These are phyloP conservation scores for Colinus virginianus DNA, from an alignment of 2,113 vertebrate species.

Conservation along the genomic window DNA sequence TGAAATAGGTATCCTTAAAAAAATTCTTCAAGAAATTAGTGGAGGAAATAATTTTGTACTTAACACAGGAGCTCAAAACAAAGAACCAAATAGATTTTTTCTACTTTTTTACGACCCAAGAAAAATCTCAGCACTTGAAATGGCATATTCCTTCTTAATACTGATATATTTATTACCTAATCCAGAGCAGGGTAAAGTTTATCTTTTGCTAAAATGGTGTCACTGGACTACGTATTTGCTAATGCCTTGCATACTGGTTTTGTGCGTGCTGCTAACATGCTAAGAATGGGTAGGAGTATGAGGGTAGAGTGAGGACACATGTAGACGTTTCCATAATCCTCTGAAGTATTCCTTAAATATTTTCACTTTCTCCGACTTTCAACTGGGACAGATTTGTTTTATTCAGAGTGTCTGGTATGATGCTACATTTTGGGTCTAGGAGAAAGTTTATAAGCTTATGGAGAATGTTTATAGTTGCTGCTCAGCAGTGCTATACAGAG, in stretches of 20 bases:
- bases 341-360: not conserved
- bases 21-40: not conserved
- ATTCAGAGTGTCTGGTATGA: no score
- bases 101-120: not conserved
- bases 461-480: no score
- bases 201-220: not conserved
- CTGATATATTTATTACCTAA: not conserved
- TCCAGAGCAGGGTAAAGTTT: not conserved
- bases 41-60: not conserved
- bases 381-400: no score
- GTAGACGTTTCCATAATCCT: not conserved
- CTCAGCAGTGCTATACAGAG: no score
- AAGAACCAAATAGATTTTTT: not conserved
- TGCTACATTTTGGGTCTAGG: no score
- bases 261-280: fast-evolving
- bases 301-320: not conserved
- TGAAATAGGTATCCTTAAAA: not conserved
- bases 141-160: not conserved
- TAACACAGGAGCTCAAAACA: not conserved
- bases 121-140: not conserved
- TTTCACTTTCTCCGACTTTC: not conserved
- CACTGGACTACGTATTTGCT: not conserved
- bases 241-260: not conserved
- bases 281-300: not conserved
- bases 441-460: no score